These are phyloP conservation scores for Allygus modestus DNA, from an alignment of 2,888 invertebrate genomes.

Conservation along the genomic window DNA sequence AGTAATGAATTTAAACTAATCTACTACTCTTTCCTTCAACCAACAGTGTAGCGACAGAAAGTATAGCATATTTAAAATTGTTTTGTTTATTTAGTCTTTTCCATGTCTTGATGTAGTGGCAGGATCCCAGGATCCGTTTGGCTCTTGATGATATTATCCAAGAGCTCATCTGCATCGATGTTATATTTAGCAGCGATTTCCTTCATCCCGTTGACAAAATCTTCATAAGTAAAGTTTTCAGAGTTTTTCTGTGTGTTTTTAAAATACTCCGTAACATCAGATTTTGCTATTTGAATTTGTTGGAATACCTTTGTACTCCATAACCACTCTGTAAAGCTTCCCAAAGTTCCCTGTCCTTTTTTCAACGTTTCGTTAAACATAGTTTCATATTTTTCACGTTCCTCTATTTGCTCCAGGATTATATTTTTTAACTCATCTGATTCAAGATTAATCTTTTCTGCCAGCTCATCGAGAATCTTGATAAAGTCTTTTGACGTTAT, in stretches of 20 bases:
- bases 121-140: not conserved
- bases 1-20: too few relatives aligned
- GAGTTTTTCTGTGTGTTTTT: not conserved
- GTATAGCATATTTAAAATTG: too few relatives aligned
- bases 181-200: not conserved
- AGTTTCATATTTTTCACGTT: not conserved
- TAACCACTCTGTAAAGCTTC: not conserved
- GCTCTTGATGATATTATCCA: not conserved
- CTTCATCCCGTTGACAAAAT: not conserved
- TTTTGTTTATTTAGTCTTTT: too few relatives aligned
- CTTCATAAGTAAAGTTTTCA: not conserved
- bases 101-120: not conserved
- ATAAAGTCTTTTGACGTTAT: not conserved
- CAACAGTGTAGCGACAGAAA: too few relatives aligned
- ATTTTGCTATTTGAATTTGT: not conserved
- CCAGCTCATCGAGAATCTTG: not conserved
- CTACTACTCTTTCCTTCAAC: too few relatives aligned
- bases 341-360: not conserved
- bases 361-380: not conserved
- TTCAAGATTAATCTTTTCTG: not conserved
- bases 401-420: not conserved
- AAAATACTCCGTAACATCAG: not conserved
- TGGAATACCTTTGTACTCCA: not conserved
- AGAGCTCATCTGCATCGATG: not conserved
- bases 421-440: not conserved